phyloP scores from a whole-genome alignment of 1,140 invertebrate genomes.

The Teleopsis dalmanni region DNA sequence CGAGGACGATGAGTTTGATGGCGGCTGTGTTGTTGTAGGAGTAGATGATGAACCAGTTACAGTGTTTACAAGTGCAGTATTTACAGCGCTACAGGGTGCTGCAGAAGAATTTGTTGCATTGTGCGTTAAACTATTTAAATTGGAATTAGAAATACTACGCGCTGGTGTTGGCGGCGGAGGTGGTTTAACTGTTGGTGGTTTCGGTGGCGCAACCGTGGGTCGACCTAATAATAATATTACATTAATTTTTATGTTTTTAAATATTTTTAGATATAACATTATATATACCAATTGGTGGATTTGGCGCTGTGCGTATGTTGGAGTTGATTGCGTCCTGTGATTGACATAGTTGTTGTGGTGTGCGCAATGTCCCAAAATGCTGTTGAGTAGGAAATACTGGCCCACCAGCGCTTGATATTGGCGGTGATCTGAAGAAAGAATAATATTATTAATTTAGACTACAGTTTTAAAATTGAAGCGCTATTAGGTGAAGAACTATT shows the following conservation, averaged over 20 bases:
- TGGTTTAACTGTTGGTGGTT: conserved; percentile 39
- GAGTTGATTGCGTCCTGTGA: conserved; percentile 16
- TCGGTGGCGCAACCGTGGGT: conserved; percentile 24
- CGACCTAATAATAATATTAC: conserved; percentile 13
- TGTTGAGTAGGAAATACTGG: conserved; percentile 34
- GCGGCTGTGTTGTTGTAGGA: conserved; percentile 22
- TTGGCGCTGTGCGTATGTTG: conserved; percentile 29
- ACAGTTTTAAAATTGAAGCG: too few species aligned
- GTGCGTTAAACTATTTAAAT: conserved; percentile 25
- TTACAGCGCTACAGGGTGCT: conserved; percentile 19
- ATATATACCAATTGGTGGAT: conserved; percentile 34
- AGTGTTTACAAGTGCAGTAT: conserved; percentile 29
- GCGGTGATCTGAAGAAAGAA: conserved; percentile 30
- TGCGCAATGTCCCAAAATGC: conserved; percentile 38
- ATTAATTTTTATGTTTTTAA: not conserved
- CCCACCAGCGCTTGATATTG: conserved; percentile 27
- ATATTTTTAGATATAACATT: not conserved
- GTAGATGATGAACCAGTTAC: conserved; percentile 20
- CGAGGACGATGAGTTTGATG: conserved; percentile 21
- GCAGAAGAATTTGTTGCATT: conserved; percentile 10
- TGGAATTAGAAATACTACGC: conserved; percentile 41
- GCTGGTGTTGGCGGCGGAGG: conserved; percentile 41
- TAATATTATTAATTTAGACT: not conserved
- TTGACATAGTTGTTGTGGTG: conserved; percentile 26
- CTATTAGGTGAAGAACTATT: too few species aligned